These are phyloP conservation scores for Synergus gifuensis DNA, from an alignment of 2,888 invertebrate species.

Conservation along the genomic window DNA sequence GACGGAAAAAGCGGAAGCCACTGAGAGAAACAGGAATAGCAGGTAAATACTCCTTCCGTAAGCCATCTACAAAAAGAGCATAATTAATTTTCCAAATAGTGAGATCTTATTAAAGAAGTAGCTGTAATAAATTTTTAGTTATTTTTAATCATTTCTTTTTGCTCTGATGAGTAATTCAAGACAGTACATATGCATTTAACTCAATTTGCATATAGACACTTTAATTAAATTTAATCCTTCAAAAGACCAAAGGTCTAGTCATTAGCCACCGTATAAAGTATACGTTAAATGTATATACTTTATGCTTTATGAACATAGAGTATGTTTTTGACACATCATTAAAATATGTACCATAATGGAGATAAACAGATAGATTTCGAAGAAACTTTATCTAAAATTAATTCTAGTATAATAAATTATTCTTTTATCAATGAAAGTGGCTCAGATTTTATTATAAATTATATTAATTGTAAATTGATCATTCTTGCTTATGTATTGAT, in stretches of 20 bases:
- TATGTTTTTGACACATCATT: not conserved
- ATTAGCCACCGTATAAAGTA: not conserved
- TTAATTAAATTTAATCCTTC: constrained; percentile 9
- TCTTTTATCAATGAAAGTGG: no score
- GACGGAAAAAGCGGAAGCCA: constrained; percentile 68
- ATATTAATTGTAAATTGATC: no score
- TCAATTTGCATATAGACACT: not conserved
- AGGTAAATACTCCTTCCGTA: constrained; percentile 65
- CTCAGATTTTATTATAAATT: not conserved
- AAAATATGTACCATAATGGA: not conserved
- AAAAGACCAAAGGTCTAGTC: constrained; percentile 15
- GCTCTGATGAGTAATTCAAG: constrained; percentile 10
- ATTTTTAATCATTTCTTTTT: constrained; percentile 4
- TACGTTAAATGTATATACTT: not conserved
- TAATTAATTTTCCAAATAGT: constrained; percentile 33
- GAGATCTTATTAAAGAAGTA: not conserved
- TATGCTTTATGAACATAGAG: not conserved
- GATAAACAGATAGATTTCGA: not conserved
- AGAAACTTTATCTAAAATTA: not conserved
- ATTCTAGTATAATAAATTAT: not conserved
- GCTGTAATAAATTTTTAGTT: not conserved
- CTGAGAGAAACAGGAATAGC: constrained; percentile 66
- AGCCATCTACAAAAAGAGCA: constrained; percentile 72
- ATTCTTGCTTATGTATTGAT: not conserved
- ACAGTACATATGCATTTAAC: not conserved